Conservation (phyloP, 2,888 invertebrate genomes). For the Clusia tigrina region DNA sequence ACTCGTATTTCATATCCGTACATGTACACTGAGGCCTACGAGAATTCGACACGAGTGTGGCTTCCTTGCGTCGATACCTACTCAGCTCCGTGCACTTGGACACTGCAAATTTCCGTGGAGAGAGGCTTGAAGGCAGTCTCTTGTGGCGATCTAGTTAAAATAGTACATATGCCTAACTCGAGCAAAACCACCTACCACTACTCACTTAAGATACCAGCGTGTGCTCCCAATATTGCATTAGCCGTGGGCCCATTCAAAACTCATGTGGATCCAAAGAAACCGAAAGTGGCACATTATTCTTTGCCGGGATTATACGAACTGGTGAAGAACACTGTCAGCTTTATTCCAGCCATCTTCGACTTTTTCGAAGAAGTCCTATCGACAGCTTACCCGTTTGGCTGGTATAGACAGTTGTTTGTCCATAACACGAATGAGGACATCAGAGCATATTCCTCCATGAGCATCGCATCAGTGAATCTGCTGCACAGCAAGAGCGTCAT, state of each 20-base stretch:
- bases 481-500: conserved; percentile 90
- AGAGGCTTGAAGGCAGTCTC: conserved; percentile 93
- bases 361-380: conserved; percentile 97
- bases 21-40: conserved; percentile 91
- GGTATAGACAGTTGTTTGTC: conserved; percentile 98
- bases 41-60: conserved; percentile 92
- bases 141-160: conserved; percentile 93
- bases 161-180: conserved; percentile 91
- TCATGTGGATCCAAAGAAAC: conserved; percentile 96
- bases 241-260: conserved; percentile 97
- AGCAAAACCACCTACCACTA: conserved; percentile 94
- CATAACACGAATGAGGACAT: conserved; percentile 90
- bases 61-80: conserved; percentile 98
- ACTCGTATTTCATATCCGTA: conserved; percentile 84
- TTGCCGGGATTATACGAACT: conserved; percentile 88
- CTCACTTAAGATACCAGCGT: conserved; percentile 87
- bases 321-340: conserved; percentile 90
- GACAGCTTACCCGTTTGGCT: conserved; percentile 93
- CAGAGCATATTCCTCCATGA: conserved; percentile 93
- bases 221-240: conserved; percentile 96
- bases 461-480: conserved; percentile 89
- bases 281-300: conserved; percentile 98
- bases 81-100: conserved; percentile 98
- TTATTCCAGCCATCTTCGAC: conserved; percentile 93
- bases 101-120: conserved; percentile 95